A percentile compares a stretch with the other conserved stretches of the same genome.
Conservation (phyloP, 2,113 vertebrate genomes). For the Trochalopteron elliotii region DNA sequence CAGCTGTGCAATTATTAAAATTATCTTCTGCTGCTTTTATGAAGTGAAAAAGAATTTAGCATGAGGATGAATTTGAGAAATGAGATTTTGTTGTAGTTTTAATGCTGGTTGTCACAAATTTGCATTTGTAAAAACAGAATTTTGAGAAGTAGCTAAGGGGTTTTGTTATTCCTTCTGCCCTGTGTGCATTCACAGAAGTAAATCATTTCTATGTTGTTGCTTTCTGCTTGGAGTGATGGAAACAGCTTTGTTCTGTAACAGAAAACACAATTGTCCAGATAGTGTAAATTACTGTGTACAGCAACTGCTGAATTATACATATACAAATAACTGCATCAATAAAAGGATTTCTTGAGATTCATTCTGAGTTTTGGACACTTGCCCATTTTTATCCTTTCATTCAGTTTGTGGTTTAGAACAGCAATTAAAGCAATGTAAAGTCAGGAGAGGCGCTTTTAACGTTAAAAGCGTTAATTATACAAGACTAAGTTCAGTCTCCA, state of each 20-base stretch:
- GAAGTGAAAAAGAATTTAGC: not conserved
- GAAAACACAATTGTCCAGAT: not conserved
- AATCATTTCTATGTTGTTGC: not conserved
- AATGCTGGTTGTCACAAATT: not conserved
- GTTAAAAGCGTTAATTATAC: conserved; percentile 15
- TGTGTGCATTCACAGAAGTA: not conserved
- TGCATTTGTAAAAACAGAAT: not conserved
- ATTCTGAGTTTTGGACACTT: not conserved
- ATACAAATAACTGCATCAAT: not conserved
- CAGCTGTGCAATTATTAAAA: not conserved
- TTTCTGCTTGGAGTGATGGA: conserved; percentile 6
- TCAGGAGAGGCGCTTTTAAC: not conserved
- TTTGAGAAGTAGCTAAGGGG: not conserved
- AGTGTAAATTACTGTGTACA: not conserved
- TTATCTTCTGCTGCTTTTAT: not conserved
- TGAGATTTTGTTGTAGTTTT: not conserved
- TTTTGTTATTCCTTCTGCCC: not conserved
- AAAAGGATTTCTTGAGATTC: conserved; percentile 4
- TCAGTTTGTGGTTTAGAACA: conserved; percentile 19
- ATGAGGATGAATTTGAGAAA: not conserved
- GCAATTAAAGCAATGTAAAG: conserved; percentile 17
- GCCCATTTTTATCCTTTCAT: conserved; percentile 12
- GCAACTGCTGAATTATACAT: conserved; percentile 46
- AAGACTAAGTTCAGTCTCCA: not conserved
- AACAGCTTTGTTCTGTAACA: conserved; percentile 11